Percentiles rank a stretch among this genome's conserved stretches.
These are phyloP conservation scores for Apodemus speciosus DNA, from an alignment of 2,113 vertebrate species.

Conservation along the genomic window DNA sequence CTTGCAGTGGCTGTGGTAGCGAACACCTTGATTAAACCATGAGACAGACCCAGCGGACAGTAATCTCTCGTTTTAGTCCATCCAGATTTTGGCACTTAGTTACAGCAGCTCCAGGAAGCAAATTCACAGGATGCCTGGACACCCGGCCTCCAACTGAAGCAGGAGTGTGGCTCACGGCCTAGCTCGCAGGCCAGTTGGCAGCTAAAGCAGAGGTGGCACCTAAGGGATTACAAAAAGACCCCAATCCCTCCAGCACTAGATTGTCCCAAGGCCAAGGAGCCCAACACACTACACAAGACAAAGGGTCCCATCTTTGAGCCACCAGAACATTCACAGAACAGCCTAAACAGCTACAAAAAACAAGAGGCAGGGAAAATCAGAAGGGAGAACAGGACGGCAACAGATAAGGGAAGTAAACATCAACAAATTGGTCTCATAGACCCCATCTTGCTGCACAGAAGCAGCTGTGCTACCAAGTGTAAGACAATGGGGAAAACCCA, in stretches of 20 bases:
- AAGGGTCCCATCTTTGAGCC: not conserved
- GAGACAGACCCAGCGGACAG: not conserved
- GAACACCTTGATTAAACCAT: not conserved
- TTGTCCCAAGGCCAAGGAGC: not conserved
- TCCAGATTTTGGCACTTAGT: too few relatives aligned
- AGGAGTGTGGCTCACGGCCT: not conserved
- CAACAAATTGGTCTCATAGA: not conserved
- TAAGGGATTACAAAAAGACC: not conserved
- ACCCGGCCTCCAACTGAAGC: not conserved
- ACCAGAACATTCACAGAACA: fast-evolving
- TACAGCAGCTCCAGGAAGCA: not conserved
- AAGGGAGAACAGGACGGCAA: not conserved
- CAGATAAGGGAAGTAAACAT: not conserved
- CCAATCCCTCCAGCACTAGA: not conserved
- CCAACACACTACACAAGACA: not conserved
- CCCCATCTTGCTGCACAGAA: fast-evolving
- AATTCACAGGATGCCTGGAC: not conserved
- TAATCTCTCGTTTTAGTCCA: not conserved
- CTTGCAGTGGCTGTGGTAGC: not conserved
- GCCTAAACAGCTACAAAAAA: not conserved
- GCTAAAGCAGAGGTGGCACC: not conserved
- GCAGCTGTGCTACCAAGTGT: not conserved
- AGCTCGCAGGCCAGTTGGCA: not conserved
- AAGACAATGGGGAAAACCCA: not conserved
- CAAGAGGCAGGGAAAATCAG: not conserved